Evolutionary conservation across 2,888 invertebrate species (phyloP), one percentile per base, ranked within the genome.

Genomic region (Dascillus cervinus): DNA sequence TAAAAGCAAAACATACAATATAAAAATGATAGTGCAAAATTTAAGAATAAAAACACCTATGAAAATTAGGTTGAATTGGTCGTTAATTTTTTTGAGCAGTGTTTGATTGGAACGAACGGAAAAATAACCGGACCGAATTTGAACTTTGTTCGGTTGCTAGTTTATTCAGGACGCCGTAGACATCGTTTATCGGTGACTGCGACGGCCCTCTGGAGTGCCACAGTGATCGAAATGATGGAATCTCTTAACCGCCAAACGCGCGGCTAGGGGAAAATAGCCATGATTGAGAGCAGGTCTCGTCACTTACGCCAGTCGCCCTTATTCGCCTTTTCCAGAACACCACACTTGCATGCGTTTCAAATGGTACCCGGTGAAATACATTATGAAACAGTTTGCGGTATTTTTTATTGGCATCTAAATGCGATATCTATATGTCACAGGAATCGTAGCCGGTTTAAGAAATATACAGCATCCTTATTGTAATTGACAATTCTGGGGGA

Each of bases 171-270:
- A 49, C 52, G 51, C 47, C 55, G 53, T 60, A 55, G 54, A 55
- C 61, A 62, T 60, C 55, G 56, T 56, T 62, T 60, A 60, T 54
- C 53, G 51, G 57, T 57, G 63, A 63, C 63, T 57, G 52, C 49
- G 60, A 65, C 59, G 55, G 57, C 60, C 58, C 65, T 64, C 65
- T 49, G 53, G 64, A 60, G 65, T 62, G 57, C 62, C 54, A 64
- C 62, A 60, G 53, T 62, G 64, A 64, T 64, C 64, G 61, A 57
- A 64, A 64, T 64, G 64, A 65, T 65, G 65, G 65, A 65, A 65
- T 65, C 64, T 65, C 58, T 64, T 64, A 65, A 64, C 64, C 64
- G 56, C 62, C 59, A 60, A 65, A 65, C 58, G 64, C 54, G 60
- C 63, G 54, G 51, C 64, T 60, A 52, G 65, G 65, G 65, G 60